A percentile compares a stretch with the other conserved stretches of the same genome.
These are phyloP conservation scores for Drosophila sordidula DNA, from an alignment of 2,888 invertebrate genomes.

Conservation along the genomic window DNA sequence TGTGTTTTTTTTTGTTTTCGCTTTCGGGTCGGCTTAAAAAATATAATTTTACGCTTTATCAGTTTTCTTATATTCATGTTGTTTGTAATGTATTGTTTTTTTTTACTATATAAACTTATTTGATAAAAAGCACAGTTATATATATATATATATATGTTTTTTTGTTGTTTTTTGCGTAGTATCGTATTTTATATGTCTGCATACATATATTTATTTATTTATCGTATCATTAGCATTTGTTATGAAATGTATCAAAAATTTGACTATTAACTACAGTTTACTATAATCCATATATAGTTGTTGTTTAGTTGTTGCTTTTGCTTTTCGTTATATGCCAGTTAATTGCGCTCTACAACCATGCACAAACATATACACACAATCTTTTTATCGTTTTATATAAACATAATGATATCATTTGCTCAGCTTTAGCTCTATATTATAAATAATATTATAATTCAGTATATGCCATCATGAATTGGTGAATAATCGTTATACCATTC, in stretches of 20 bases:
- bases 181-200: conserved; percentile 40
- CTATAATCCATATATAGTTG: conserved; percentile 51
- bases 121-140: conserved; percentile 68
- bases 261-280: conserved; percentile 76
- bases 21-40: conserved; percentile 60
- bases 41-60: conserved; percentile 69
- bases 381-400: conserved; percentile 56
- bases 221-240: conserved; percentile 33
- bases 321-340: not conserved
- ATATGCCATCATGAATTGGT: conserved; percentile 36
- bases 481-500: conserved; percentile 49
- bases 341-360: conserved; percentile 18
- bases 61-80: conserved; percentile 62
- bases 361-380: conserved; percentile 28
- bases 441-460: conserved; percentile 50
- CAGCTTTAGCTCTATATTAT: conserved; percentile 55
- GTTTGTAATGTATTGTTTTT: conserved; percentile 15
- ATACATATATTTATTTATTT: conserved; percentile 32
- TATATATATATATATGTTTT: conserved; percentile 27
- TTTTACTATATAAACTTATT: conserved; percentile 40
- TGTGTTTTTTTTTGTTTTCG: conserved; percentile 13
- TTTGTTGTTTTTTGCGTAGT: conserved; percentile 22
- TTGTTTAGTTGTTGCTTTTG: conserved; percentile 16
- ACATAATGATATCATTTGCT: conserved; percentile 76
- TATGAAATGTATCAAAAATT: conserved; percentile 77